Evolutionary conservation across 2,797 vertebrate genomes (phyloP).

Genomic region (Sarcoramphus papa): DNA sequence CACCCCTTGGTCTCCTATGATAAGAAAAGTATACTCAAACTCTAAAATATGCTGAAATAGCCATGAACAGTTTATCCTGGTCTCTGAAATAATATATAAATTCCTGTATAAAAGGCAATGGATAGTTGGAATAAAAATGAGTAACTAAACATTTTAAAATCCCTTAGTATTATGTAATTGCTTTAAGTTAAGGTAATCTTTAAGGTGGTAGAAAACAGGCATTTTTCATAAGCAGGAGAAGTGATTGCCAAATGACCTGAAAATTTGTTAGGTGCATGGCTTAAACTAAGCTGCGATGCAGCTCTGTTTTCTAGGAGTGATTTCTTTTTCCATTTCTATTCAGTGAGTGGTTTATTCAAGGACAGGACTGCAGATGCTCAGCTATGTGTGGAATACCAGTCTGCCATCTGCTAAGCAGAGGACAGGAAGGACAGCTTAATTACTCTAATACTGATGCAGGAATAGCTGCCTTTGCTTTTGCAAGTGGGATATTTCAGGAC

Average conservation of each 20-base stretch:
- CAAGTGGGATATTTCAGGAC: conserved; percentile 30
- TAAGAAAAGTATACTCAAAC: background rate
- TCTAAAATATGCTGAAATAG: background rate
- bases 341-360: conserved; percentile 31
- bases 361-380: conserved; percentile 49
- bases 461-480: conserved; percentile 46
- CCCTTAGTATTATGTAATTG: background rate
- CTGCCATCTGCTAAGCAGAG: conserved; percentile 57
- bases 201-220: background rate
- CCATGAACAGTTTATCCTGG: background rate
- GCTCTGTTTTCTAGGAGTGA: background rate
- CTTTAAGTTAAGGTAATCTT: background rate
- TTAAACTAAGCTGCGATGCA: background rate
- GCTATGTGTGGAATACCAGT: conserved; percentile 25
- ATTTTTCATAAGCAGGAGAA: background rate
- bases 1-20: background rate
- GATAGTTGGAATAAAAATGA: background rate
- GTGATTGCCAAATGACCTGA: background rate
- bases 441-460: conserved; percentile 36
- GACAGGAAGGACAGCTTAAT: conserved; percentile 53
- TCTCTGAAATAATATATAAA: background rate
- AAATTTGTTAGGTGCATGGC: background rate
- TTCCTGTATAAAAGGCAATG: background rate
- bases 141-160: background rate
- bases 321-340: conserved; percentile 10